These are phyloP conservation scores for Caenorhabditis panamensis DNA, from an alignment of 2,888 invertebrate species.

Conservation along the genomic window DNA sequence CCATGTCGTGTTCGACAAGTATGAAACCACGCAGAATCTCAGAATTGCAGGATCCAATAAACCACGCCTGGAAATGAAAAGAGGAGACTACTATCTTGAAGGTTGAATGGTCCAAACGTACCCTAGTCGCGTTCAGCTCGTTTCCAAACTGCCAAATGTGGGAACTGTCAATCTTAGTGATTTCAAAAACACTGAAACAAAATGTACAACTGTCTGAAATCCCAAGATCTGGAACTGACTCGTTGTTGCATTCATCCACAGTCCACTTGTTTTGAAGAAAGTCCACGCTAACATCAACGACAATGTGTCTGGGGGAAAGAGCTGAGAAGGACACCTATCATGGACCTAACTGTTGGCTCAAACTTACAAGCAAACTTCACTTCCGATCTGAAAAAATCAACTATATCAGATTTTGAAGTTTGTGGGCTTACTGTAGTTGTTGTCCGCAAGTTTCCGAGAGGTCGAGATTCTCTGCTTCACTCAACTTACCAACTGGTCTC, in stretches of 20 bases:
- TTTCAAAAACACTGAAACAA: background rate
- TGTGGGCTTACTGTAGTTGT: background rate
- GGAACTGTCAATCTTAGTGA: background rate
- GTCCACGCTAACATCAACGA: background rate
- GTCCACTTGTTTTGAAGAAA: background rate
- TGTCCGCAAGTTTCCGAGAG: background rate
- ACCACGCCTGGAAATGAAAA: slow-evolving; percentile 12
- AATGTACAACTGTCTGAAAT: background rate
- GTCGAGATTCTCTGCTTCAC: background rate
- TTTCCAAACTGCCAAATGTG: no score
- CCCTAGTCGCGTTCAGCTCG: no score
- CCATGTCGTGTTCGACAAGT: background rate
- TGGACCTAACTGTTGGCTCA: no score
- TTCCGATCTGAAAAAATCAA: background rate
- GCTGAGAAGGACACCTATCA: no score
- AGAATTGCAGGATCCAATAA: slow-evolving; percentile 30
- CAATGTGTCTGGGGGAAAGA: background rate
- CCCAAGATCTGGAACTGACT: background rate
- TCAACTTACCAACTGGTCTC: slow-evolving; percentile 2
- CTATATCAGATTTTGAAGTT: background rate
- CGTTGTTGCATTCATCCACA: slow-evolving; percentile 8
- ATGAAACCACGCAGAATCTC: slow-evolving; percentile 18
- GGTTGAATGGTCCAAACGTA: background rate
- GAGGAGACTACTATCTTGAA: background rate
- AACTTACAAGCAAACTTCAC: background rate